Conservation (phyloP, 35 echinoderm and acorn worm genomes). For the Apostichopus parvimensis region DNA sequence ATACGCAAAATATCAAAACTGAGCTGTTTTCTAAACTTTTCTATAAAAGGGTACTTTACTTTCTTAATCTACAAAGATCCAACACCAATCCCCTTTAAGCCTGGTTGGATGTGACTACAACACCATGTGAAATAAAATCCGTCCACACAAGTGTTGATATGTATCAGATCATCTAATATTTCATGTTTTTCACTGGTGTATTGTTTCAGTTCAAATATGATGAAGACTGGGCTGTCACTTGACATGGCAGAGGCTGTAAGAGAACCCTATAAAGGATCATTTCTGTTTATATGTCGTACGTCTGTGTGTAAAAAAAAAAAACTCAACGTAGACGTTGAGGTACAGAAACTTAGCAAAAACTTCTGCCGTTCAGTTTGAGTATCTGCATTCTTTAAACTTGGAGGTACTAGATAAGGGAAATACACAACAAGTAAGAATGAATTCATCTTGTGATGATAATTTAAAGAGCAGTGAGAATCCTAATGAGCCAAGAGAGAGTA, state of each 20-base stretch:
- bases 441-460: neutral
- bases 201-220: conserved; percentile 18
- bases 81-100: neutral
- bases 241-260: conserved; percentile 2
- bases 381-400: neutral
- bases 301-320: neutral
- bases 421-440: neutral
- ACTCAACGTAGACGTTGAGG: neutral
- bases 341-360: neutral
- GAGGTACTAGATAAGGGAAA: neutral
- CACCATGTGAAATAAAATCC: neutral
- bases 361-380: neutral
- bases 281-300: neutral
- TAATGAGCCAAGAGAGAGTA: neutral
- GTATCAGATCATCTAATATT: neutral
- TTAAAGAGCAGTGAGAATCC: neutral
- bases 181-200: conserved; percentile 16
- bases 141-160: neutral
- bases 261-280: neutral
- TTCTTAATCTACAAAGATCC: no score
- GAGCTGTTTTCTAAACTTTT: no score
- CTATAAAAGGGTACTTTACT: no score
- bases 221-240: conserved; percentile 18
- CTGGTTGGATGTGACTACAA: neutral
- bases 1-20: no score